These are phyloP conservation scores for Nephrotoma guestfalica DNA, from an alignment of 2,888 invertebrate species.

Conservation along the genomic window DNA sequence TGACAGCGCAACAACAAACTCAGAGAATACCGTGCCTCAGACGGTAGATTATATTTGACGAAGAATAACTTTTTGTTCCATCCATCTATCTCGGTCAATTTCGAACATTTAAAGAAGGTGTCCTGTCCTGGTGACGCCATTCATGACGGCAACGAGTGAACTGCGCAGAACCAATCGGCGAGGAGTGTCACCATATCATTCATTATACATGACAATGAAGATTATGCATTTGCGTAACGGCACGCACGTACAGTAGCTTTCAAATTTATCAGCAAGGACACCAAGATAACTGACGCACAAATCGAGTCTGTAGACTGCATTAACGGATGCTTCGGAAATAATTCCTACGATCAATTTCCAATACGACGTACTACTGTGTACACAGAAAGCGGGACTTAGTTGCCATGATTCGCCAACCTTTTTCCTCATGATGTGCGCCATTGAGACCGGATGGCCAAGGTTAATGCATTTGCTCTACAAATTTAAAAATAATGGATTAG, in stretches of 20 bases:
- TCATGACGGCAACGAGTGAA: no score
- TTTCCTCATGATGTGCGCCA: constrained; percentile 28
- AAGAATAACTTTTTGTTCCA: no score
- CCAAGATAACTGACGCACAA: constrained; percentile 12
- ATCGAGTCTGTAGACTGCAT: constrained; percentile 13
- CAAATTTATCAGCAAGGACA: constrained; percentile 12
- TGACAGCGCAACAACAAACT: not conserved
- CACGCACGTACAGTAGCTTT: constrained; percentile 13
- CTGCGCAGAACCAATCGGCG: not conserved
- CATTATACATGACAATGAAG: constrained; percentile 17
- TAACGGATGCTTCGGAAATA: constrained; percentile 11
- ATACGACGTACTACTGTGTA: constrained; percentile 9
- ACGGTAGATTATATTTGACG: no score
- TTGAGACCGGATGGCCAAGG: constrained; percentile 22
- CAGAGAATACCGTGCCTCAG: no score
- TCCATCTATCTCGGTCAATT: no score
- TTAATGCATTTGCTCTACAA: constrained; percentile 23
- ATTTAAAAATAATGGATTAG: constrained; percentile 13
- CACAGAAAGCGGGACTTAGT: constrained; percentile 25
- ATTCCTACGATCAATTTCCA: constrained; percentile 7
- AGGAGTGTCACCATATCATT: not conserved
- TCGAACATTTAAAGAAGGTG: no score
- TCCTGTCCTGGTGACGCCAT: no score
- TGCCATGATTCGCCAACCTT: constrained; percentile 29
- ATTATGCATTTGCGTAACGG: constrained; percentile 15